Percentiles rank a stretch among this genome's conserved stretches.
Conservation (phyloP, 2,797 vertebrate species). For the Calcarius lapponicus region DNA sequence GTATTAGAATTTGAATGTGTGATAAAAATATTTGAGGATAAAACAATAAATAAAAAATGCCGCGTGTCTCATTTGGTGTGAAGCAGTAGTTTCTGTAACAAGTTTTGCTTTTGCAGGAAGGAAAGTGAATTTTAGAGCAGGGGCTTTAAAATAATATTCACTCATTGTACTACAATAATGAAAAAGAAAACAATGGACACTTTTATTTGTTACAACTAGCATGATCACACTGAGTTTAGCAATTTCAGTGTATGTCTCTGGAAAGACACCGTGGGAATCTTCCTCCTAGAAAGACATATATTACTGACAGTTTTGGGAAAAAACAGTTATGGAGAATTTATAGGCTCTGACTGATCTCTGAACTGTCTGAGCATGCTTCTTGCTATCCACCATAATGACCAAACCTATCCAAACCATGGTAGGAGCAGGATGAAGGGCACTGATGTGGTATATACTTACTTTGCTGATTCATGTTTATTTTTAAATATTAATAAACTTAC, state of each 20-base stretch:
- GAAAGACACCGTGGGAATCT: neutral
- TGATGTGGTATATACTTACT: neutral
- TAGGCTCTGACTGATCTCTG: neutral
- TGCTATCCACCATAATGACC: neutral
- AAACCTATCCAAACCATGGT: neutral
- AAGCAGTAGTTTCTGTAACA: neutral
- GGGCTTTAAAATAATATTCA: neutral
- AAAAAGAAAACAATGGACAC: neutral
- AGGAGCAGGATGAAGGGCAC: neutral
- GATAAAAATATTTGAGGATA: slow-evolving; percentile 5
- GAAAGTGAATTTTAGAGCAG: neutral
- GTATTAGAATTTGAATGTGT: neutral
- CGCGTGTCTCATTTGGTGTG: neutral
- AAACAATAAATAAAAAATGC: neutral
- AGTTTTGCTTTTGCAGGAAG: neutral
- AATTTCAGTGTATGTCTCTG: neutral
- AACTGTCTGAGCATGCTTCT: neutral
- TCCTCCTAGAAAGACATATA: neutral
- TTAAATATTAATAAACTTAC: slow-evolving; percentile 29
- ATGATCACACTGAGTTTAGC: neutral
- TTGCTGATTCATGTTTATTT: slow-evolving; percentile 1
- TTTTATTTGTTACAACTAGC: neutral
- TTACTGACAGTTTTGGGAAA: neutral
- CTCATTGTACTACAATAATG: neutral
- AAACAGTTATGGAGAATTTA: neutral